Base-by-base conservation (phyloP, 35 echinoderm and acorn worm genomes). In the Eucidaris tribuloides region DNA sequence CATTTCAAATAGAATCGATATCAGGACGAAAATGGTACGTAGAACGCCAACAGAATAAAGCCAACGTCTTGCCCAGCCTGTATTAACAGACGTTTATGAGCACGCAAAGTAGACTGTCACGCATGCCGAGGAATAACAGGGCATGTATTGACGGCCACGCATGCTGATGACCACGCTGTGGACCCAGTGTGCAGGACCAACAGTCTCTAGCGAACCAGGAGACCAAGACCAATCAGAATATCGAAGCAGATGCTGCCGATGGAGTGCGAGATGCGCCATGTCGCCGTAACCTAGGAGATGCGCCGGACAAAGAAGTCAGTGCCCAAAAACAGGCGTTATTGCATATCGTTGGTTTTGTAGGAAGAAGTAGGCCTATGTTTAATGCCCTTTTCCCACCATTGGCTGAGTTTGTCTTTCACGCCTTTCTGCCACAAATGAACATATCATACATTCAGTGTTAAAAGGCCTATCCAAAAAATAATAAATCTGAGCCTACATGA, bases 221-320 rank as follows among this genome's bases (percentile, higher is more conserved):
- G 65, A 0, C 96, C 96, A 34, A 99, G 91, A 40, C 96, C 91
- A 20, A 99, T 38, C 39, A 99, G 76, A 49, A 99, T 90, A 37
- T 99, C 96, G 60, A 99, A 99, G 24, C 93, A 57, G 33, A 93
- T 99, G 65, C 96, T 99, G 2, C 96, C 96, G 36, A 99, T 87
- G 11, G 96, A 90, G 37, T 99, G 91, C 0, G 96, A 99, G 37
- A 99, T 86, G 39, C n/a, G 94, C 94, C 94, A 97, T 97, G 44
- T 88, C 89, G 9, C 94, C 94, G 35, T 80, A 92, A 5, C 89
- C 90, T 92, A 48, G n/a, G n/a, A n/a, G n/a, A n/a, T n/a, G n/a
- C n/a, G n/a, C n/a, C n/a, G n/a, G n/a, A n/a, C 3, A 65, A 58
- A 30, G n/a, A n/a, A n/a, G n/a, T n/a, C n/a, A n/a, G n/a, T n/a